phyloP scores from a whole-genome alignment of 2,113 vertebrate genomes.

The Lontra canadensis region DNA sequence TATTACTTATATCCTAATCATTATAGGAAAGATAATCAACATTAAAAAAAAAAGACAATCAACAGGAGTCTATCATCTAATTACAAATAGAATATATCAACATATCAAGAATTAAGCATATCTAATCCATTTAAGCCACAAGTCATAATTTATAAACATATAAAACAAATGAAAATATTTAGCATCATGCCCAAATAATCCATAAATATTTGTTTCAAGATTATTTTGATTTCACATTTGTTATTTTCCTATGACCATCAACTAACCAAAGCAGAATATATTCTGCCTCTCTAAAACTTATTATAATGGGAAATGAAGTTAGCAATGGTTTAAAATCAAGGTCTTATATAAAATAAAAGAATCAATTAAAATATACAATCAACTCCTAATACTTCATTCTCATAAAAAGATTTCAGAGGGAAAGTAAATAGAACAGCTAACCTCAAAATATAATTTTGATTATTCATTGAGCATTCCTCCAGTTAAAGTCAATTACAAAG shows the following conservation, averaged over 20 bases:
- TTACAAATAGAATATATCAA: not conserved
- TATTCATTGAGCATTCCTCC: not conserved
- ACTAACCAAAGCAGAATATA: slow-evolving; percentile 2
- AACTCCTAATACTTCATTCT: not conserved
- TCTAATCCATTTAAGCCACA: not conserved
- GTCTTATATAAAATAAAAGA: not conserved
- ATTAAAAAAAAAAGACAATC: not conserved
- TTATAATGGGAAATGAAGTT: not conserved
- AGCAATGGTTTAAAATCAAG: not conserved
- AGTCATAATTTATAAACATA: slow-evolving; percentile 8
- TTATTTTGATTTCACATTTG: slow-evolving; percentile 22
- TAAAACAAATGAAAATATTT: slow-evolving; percentile 42
- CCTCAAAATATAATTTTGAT: not conserved
- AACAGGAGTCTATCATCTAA: not conserved
- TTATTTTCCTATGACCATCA: not conserved
- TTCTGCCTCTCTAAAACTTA: not conserved
- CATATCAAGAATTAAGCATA: slow-evolving; percentile 30
- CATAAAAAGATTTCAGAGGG: not conserved
- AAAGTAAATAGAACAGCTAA: slow-evolving; percentile 19
- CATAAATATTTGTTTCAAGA: slow-evolving; percentile 38
- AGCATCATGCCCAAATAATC: not conserved
- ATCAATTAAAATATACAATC: not conserved
- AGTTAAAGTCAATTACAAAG: not conserved
- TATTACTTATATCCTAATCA: not conserved
- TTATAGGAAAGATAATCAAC: not conserved